These are phyloP conservation scores for Ispidina lecontei DNA, from an alignment of 2,797 vertebrate species.

Conservation along the genomic window DNA sequence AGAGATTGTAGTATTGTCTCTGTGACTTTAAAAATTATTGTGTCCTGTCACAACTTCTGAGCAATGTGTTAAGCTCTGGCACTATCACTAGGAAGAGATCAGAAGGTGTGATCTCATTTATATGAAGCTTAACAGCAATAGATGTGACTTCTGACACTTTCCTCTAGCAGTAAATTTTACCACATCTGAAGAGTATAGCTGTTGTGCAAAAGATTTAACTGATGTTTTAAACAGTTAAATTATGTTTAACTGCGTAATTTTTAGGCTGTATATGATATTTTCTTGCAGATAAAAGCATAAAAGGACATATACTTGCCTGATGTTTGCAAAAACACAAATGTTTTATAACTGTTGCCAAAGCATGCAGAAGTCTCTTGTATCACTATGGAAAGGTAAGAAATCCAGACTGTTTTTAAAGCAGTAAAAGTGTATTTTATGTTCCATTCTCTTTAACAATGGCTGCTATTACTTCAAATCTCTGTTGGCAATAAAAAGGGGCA, in stretches of 20 bases:
- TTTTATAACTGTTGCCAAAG: background rate
- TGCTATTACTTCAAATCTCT: slow-evolving; percentile 27
- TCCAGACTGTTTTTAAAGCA: background rate
- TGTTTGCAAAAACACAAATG: background rate
- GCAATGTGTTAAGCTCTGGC: background rate
- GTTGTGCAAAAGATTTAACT: background rate
- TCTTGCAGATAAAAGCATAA: background rate
- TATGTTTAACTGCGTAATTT: background rate
- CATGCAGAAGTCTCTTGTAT: background rate
- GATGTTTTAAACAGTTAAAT: background rate
- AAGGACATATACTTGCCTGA: background rate
- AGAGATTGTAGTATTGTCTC: background rate
- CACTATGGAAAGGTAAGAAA: slow-evolving; percentile 25
- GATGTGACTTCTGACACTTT: slow-evolving; percentile 13
- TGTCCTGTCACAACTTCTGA: background rate
- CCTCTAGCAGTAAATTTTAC: slow-evolving; percentile 4
- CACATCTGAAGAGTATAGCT: background rate
- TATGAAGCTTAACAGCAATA: slow-evolving; percentile 8
- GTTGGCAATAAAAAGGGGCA: slow-evolving; percentile 18
- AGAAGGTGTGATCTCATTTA: slow-evolving; percentile 39
- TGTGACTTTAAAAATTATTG: background rate
- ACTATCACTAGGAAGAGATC: background rate
- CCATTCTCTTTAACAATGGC: slow-evolving; percentile 1
- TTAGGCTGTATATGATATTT: background rate
- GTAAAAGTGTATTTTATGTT: slow-evolving; percentile 48